Evolutionary conservation across 1,140 invertebrate species (phyloP), one percentile per base, ranked within the genome.

Genomic region (Trichonephila clavipes): DNA sequence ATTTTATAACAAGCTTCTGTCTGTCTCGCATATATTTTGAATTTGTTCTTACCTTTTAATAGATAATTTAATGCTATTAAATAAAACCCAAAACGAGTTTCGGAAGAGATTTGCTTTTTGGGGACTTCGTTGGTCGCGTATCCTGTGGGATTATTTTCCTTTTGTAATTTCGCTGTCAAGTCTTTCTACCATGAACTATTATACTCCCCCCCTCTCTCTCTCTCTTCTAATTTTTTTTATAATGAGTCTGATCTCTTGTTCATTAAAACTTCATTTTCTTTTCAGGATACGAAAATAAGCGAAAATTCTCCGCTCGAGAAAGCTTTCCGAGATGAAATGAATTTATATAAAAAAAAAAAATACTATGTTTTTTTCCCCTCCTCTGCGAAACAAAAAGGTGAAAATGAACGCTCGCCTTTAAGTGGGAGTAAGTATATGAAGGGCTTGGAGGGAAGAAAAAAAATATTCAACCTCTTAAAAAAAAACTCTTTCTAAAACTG

Each of bases 201-300:
- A n/a, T 69, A 28, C 66, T 28, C 10, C n/a, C n/a, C 19, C 61
- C 19, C 14, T 0, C n/a, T 2, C 62, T 18, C 19, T 18, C 62
- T 64, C 62, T 7, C 21, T 69, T 69, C 51, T 0, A 51, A 10
- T 40, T 51, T 51, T 51, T 51, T 51, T 51, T 51, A 28, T 51
- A 51, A 51, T 12, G 12, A 69, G 66, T 69, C 21, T 6, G 10
- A 24, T n/a, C n/a, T 69, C 66, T 10, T n/a, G 66, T 69, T 69
- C 66, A 69, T 69, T 69, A 69, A 69, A 69, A 69, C 66, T 69
- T 69, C 66, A 69, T 69, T 69, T 69, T 69, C 66, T 28, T 51
- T n/a, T 24, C 24, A 69, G n/a, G 66, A 69, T 69, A 69, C 66
- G 24, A 69, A 69, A 69, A n/a, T 69, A 69, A 69, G 24, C n/a